Evolutionary conservation across 1,140 invertebrate species (phyloP), one percentile per base, ranked within the genome.

Genomic region (Asobara japonica): DNA sequence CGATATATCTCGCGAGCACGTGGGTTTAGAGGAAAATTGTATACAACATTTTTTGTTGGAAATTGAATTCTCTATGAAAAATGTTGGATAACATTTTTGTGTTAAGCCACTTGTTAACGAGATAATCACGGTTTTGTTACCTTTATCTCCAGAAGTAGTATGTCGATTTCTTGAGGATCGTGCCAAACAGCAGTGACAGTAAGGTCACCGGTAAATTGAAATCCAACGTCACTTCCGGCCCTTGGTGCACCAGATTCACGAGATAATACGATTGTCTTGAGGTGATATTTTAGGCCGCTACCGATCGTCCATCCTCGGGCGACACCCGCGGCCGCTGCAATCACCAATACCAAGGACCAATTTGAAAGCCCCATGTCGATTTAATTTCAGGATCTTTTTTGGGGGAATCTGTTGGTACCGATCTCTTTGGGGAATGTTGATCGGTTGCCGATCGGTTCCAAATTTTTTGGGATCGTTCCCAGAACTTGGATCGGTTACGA

Each of bases 171-270:
- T n/a, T 77, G 77, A 5, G 86, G 84, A 76, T 87, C 84, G 67
- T 85, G 86, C 91, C 91, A 92, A 31, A 91, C 77, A 6, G 87
- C 82, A n/a, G 81, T 78, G 2, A 91, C 83, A 13, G 82, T 76
- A 1, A 91, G 78, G 64, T 85, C 82, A 25, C 85, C 87, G 31
- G 87, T 83, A 27, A 91, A 74, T 73, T 87, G 86, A 78, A 90
- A 92, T 10, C 91, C 91, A 33, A 92, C 90, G 72, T 91, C 89
- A 69, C 89, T 90, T 2, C 82, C 84, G 3, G 77, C 74, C 71
- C 75, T 76, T n/a, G 74, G 18, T 18, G 80, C 51, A 62, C 78
- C 79, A 41, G 81, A 83, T 77, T 91, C 89, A 76, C 88, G 88
- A 38, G 91, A 83, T 16, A 90, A 76, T 45, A 90, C 83, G 2